phyloP scores from a whole-genome alignment of 2,113 vertebrate genomes.

The Megaptera novaeangliae region DNA sequence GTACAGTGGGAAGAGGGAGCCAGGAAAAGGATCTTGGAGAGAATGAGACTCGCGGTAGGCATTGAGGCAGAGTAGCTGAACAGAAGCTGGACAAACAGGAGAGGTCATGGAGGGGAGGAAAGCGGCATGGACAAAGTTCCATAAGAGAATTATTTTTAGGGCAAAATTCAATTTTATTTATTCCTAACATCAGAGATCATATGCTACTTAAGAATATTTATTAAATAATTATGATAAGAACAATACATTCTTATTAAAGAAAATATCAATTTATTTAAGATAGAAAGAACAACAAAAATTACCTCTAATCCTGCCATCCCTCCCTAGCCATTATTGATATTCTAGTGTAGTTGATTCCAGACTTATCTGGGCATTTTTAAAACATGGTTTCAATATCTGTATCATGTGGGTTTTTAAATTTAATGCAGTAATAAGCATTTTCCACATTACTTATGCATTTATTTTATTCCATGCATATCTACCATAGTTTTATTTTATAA shows the following conservation, averaged over 20 bases:
- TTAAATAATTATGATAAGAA: not conserved
- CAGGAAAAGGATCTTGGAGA: not conserved
- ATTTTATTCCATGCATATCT: not conserved
- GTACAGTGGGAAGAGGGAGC: not conserved
- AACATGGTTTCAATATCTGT: not conserved
- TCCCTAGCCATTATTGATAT: not conserved
- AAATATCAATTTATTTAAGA: constrained; percentile 2
- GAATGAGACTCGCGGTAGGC: not conserved
- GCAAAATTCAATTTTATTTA: not conserved
- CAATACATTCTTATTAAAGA: not conserved
- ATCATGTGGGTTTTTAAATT: not conserved
- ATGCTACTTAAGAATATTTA: not conserved
- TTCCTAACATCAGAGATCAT: not conserved
- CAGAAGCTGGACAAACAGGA: not conserved
- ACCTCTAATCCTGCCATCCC: not conserved
- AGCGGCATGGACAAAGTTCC: not conserved
- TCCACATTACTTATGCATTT: not conserved
- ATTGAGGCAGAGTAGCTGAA: not conserved
- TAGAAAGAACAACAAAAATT: not conserved
- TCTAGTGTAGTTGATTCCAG: not conserved
- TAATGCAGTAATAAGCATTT: not conserved
- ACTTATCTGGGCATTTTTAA: not conserved
- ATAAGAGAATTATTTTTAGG: not conserved
- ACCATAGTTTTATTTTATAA: not conserved
- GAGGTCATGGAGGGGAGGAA: not conserved